Evolutionary conservation across 2,888 invertebrate genomes (phyloP), one percentile per base, ranked within the genome.

Genomic region (Dasypolia templi): DNA sequence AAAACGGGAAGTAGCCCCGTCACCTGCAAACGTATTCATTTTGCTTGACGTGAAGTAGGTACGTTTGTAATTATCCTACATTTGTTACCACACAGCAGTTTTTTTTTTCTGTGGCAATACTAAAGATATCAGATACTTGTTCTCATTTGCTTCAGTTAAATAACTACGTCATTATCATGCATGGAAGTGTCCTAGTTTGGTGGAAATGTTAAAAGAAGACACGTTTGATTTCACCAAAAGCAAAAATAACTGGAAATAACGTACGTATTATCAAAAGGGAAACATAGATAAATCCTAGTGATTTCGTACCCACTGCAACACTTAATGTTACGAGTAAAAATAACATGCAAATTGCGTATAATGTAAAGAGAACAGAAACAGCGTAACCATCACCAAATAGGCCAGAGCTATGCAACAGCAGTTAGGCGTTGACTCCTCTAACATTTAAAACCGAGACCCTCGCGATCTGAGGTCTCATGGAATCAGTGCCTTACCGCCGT

Each of bases 331-430:
- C 55, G 2, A 35, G 9, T 71, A 44, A 46, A 73, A 35, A 46
- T 44, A 68, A 51, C 77, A 75, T 77, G 51, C 70, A 51, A 9
- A 42, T 49, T 42, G n/a, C n/a, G 59, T 6, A 26, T 19, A 69
- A 17, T 42, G 12, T 44, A 19, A 26, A 76, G 5, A 68, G 1
- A n/a, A 58, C 55, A 46, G 1, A 22, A 56, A 49, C 46, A 7
- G 14, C 46, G 14, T 1, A 22, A 56, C 26, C 39, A 56, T 39
- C 26, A 69, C 12, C 19, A 44, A 55, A 58, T n/a, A 72, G 12
- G 32, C 78, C 44, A 58, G 49, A 70, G n/a, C 22, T 58, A 77
- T 44, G n/a, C 49, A 49, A 59, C 42, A 58, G 42, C 46, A 39
- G 17, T 39, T 46, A 35, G 4, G 35, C 9, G 44, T 77, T n/a